Conservation (phyloP, 1,140 invertebrate genomes). For the Danaus plexippus region DNA sequence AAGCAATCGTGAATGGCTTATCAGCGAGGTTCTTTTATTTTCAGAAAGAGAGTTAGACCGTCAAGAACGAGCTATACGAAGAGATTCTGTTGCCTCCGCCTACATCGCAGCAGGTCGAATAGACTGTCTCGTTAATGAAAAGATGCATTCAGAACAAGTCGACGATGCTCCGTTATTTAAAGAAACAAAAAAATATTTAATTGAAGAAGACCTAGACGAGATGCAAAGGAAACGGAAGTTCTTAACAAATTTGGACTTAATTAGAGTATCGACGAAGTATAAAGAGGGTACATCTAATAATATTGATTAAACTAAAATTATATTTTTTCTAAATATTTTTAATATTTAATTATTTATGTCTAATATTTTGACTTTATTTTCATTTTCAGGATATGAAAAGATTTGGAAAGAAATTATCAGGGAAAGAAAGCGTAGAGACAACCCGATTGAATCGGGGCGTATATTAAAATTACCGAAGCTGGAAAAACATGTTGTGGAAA, state of each 20-base stretch:
- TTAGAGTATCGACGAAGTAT: conserved; percentile 33
- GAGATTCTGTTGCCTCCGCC: conserved; percentile 44
- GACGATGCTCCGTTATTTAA: neutral
- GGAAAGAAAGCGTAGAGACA: conserved; percentile 50
- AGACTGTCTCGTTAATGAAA: conserved; percentile 33
- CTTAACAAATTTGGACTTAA: conserved; percentile 39
- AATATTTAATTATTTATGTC: too few species aligned
- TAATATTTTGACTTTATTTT: conserved; percentile 1
- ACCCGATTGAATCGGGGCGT: conserved; percentile 11
- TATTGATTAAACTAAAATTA: neutral
- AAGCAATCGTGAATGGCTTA: too few species aligned
- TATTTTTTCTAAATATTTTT: too few species aligned
- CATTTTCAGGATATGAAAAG: conserved; percentile 55
- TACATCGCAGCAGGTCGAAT: conserved; percentile 49
- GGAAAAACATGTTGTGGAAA: conserved; percentile 23
- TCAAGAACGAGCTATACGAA: conserved; percentile 40
- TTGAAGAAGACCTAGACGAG: conserved; percentile 17
- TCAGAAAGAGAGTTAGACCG: conserved; percentile 43
- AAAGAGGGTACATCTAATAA: conserved; percentile 36
- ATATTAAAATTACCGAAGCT: conserved; percentile 24
- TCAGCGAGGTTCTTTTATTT: conserved; percentile 10
- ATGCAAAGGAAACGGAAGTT: conserved; percentile 39
- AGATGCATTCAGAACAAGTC: conserved; percentile 6
- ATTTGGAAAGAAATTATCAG: conserved; percentile 54
- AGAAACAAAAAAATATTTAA: conserved; percentile 9